Percentiles rank a stretch among this genome's conserved stretches.
Conservation (phyloP, 1,140 invertebrate species). For the Himalopsyche phryganea region DNA sequence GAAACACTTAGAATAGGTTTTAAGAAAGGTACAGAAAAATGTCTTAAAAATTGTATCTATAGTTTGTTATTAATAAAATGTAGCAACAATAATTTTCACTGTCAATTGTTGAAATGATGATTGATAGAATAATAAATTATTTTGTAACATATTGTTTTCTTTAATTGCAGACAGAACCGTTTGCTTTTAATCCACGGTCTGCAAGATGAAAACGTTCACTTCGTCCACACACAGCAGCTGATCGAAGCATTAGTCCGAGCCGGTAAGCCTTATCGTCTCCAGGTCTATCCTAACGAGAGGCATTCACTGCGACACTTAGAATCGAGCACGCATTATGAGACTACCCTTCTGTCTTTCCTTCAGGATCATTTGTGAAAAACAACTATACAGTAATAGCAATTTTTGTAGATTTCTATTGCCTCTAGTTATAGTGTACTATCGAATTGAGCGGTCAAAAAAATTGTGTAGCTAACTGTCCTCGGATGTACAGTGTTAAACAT, state of each 20-base stretch:
- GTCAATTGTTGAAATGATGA: too few relatives aligned
- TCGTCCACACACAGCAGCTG: constrained; percentile 89
- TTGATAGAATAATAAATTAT: too few relatives aligned
- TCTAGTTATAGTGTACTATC: too few relatives aligned
- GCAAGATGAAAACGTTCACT: constrained; percentile 99
- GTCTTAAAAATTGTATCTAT: too few relatives aligned
- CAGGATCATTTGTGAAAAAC: constrained; percentile 76
- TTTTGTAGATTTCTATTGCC: too few relatives aligned
- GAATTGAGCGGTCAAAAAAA: too few relatives aligned
- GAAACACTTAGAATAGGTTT: too few relatives aligned
- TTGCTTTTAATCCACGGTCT: constrained; percentile 96
- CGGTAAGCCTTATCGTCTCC: constrained; percentile 70
- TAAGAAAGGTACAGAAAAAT: too few relatives aligned
- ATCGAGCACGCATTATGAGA: constrained; percentile 95
- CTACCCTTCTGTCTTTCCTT: constrained; percentile 86
- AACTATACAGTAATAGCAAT: not conserved
- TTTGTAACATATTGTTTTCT: constrained; percentile 22
- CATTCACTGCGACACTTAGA: constrained; percentile 90
- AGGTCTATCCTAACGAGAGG: constrained; percentile 89
- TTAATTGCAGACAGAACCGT: constrained; percentile 74
- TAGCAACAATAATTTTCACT: too few relatives aligned
- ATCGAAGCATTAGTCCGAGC: constrained; percentile 85
- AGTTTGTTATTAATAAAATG: too few relatives aligned
- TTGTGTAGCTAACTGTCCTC: too few relatives aligned
- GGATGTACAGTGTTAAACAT: too few relatives aligned